Evolutionary conservation across 37 sponge, comb jelly and placozoan species (phyloP).

Genomic region (Hormiphora californensis): DNA sequence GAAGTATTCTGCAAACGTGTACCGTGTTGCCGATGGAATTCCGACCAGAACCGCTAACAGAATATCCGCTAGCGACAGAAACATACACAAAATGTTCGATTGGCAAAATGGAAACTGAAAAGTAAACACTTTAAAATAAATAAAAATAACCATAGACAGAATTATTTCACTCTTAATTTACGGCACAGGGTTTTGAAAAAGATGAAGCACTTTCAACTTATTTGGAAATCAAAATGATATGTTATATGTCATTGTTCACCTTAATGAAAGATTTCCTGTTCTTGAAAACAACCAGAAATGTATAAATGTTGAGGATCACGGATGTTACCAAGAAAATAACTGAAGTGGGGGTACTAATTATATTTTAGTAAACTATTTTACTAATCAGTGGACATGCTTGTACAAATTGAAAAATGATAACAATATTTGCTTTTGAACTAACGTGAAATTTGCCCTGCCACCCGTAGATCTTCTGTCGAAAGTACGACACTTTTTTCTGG

Average conservation of each 20-base stretch:
- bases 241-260: not conserved
- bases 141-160: not conserved
- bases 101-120: slow-evolving; percentile 34
- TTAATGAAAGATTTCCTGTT: slow-evolving; percentile 23
- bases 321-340: too few relatives aligned
- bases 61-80: slow-evolving; percentile 25
- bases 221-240: not conserved
- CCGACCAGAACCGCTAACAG: not conserved
- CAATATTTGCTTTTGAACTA: too few relatives aligned
- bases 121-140: not conserved
- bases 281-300: not conserved
- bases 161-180: too few relatives aligned
- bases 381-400: too few relatives aligned
- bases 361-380: too few relatives aligned
- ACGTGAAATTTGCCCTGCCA: too few relatives aligned
- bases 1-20: not conserved
- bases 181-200: too few relatives aligned
- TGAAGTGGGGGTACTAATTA: too few relatives aligned
- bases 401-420: too few relatives aligned
- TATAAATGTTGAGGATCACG: slow-evolving; percentile 32
- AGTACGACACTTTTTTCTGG: too few relatives aligned
- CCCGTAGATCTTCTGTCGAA: too few relatives aligned
- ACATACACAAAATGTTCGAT: slow-evolving; percentile 44
- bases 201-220: too few relatives aligned
- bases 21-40: slow-evolving; percentile 6